Evolutionary conservation across 2,797 vertebrate genomes (phyloP).

Genomic region (Sebastes oblongus): DNA sequence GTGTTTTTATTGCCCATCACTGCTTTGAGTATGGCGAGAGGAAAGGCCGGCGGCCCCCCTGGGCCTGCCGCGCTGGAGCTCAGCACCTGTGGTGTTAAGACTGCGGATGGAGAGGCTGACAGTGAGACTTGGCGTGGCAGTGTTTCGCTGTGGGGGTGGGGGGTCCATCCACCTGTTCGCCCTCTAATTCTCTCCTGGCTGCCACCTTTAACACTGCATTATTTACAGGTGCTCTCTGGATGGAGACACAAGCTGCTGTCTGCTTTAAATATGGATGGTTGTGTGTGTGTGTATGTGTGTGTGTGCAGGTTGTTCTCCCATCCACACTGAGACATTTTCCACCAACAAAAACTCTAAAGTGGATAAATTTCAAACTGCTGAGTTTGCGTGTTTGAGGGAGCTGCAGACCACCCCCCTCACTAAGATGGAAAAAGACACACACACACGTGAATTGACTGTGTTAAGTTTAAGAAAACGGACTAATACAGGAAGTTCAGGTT

Average conservation of each 20-base stretch:
- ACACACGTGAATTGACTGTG: too few relatives aligned
- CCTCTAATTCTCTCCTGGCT: constrained; percentile 66
- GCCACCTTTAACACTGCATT: constrained; percentile 83
- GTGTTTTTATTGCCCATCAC: constrained; percentile 84
- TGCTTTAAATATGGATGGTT: constrained; percentile 61
- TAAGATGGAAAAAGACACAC: too few relatives aligned
- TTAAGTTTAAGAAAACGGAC: too few relatives aligned
- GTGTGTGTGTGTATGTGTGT: constrained; percentile 19
- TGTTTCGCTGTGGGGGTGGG: constrained; percentile 37
- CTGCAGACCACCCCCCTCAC: too few relatives aligned
- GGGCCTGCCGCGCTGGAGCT: constrained; percentile 53
- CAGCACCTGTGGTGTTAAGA: constrained; percentile 76
- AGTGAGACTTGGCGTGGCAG: constrained; percentile 53
- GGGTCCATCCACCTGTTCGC: constrained; percentile 75
- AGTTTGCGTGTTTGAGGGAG: background rate
- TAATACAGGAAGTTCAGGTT: background rate
- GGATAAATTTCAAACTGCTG: background rate
- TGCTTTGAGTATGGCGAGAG: constrained; percentile 62
- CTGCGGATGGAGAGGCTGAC: constrained; percentile 43
- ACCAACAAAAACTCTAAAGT: background rate
- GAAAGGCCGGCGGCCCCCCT: constrained; percentile 57
- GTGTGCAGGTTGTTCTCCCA: background rate
- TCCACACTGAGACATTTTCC: background rate
- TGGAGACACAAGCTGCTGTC: constrained; percentile 73
- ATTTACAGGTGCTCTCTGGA: constrained; percentile 80